These are phyloP conservation scores for Pocota personata DNA, from an alignment of 2,888 invertebrate genomes.

Conservation along the genomic window DNA sequence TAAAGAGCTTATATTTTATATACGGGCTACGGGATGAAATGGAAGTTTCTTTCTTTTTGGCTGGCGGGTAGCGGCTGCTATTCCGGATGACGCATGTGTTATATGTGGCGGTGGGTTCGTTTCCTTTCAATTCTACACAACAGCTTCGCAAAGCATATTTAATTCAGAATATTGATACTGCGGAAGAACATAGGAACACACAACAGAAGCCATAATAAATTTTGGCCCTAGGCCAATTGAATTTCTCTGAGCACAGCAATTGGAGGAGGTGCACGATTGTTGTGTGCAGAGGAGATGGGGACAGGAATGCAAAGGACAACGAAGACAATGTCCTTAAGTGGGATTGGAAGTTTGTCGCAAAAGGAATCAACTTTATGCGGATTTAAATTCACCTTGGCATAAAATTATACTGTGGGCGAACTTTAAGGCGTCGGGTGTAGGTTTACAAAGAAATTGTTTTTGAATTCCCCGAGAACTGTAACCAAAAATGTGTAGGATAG, in stretches of 20 bases:
- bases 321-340: slow-evolving; percentile 13
- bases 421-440: background rate
- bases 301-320: background rate
- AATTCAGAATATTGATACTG: slow-evolving; percentile 54
- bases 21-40: slow-evolving; percentile 19
- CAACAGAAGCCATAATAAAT: slow-evolving; percentile 45
- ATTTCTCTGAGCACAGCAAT: slow-evolving; percentile 31
- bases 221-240: slow-evolving; percentile 65
- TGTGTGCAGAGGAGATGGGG: background rate
- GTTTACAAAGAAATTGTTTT: slow-evolving; percentile 20
- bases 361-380: slow-evolving; percentile 38
- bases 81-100: slow-evolving; percentile 53
- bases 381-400: slow-evolving; percentile 33
- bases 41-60: background rate
- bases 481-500: background rate
- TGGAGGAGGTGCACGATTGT: background rate
- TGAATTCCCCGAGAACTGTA: background rate
- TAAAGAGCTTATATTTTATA: slow-evolving; percentile 64
- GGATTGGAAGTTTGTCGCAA: slow-evolving; percentile 13
- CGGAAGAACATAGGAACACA: background rate
- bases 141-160: slow-evolving; percentile 54
- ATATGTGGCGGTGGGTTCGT: background rate
- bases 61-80: slow-evolving; percentile 18
- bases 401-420: background rate
- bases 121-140: slow-evolving; percentile 39